Evolutionary conservation across 2,797 vertebrate species (phyloP).

Genomic region (Hypotaenidia okinawae): DNA sequence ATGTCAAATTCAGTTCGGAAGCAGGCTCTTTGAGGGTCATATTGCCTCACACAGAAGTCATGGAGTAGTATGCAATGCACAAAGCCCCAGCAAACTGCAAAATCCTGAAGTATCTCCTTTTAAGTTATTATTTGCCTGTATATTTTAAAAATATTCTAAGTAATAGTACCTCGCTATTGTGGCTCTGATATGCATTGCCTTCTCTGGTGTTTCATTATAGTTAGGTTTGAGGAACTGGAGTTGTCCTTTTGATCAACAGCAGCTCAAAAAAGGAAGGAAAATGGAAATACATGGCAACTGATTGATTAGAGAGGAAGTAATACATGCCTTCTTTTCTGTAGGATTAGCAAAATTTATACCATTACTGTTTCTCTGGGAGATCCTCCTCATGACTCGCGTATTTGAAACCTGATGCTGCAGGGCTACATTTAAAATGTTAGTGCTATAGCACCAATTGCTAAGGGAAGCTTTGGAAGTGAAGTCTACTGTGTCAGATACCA

Average conservation of each 20-base stretch:
- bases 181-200: background rate
- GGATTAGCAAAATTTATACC: background rate
- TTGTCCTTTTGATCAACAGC: background rate
- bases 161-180: background rate
- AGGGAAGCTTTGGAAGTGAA: background rate
- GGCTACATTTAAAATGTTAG: background rate
- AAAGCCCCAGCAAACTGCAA: background rate
- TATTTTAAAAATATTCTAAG: background rate
- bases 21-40: background rate
- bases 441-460: background rate
- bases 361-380: background rate
- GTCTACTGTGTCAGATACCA: background rate
- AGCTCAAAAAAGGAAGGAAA: background rate
- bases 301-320: background rate
- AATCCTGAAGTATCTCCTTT: background rate
- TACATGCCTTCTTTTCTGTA: background rate
- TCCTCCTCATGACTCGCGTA: background rate
- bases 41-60: background rate
- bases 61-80: background rate
- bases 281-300: background rate
- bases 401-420: background rate
- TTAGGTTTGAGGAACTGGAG: background rate
- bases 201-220: background rate
- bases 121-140: background rate
- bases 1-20: background rate